Conservation (phyloP, 1,140 invertebrate species). For the Bombus superbus region DNA sequence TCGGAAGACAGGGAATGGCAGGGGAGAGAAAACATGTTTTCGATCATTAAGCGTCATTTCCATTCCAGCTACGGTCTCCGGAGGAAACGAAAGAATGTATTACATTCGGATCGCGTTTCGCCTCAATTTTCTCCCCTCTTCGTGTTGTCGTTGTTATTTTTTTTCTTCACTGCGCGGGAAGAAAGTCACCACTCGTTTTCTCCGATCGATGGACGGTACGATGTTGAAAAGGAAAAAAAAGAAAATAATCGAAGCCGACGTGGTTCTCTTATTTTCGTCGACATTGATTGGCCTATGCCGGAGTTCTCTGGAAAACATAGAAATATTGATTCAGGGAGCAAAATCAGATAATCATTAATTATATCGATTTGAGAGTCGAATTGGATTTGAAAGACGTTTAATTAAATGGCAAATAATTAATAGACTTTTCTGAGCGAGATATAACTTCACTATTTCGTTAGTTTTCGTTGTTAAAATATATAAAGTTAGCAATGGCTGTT, state of each 20-base stretch:
- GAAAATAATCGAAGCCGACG: slow-evolving; percentile 17
- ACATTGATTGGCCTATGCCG: not conserved
- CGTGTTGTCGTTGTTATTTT: slow-evolving; percentile 17
- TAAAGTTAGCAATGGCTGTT: not conserved
- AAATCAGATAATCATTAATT: not conserved
- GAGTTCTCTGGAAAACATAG: slow-evolving; percentile 49
- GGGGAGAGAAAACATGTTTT: slow-evolving; percentile 49
- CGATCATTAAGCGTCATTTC: slow-evolving; percentile 60
- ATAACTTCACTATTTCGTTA: not conserved
- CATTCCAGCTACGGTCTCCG: slow-evolving; percentile 45
- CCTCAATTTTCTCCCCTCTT: slow-evolving; percentile 30
- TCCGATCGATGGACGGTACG: slow-evolving; percentile 29
- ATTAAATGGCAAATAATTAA: not conserved
- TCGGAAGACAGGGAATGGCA: slow-evolving; percentile 4
- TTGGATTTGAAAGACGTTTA: not conserved
- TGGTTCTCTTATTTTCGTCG: not conserved
- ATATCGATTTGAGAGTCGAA: too few species aligned
- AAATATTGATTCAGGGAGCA: not conserved
- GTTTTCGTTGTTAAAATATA: not conserved
- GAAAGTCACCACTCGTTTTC: slow-evolving; percentile 46
- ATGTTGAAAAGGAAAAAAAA: slow-evolving; percentile 14
- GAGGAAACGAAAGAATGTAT: slow-evolving; percentile 16
- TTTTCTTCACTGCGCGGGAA: not conserved
- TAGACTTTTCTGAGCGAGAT: not conserved
- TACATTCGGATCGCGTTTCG: slow-evolving; percentile 49